A percentile compares a stretch with the other conserved stretches of the same genome.
phyloP scores from a whole-genome alignment of 2,797 vertebrate genomes.

The Enteromius anoplus region DNA sequence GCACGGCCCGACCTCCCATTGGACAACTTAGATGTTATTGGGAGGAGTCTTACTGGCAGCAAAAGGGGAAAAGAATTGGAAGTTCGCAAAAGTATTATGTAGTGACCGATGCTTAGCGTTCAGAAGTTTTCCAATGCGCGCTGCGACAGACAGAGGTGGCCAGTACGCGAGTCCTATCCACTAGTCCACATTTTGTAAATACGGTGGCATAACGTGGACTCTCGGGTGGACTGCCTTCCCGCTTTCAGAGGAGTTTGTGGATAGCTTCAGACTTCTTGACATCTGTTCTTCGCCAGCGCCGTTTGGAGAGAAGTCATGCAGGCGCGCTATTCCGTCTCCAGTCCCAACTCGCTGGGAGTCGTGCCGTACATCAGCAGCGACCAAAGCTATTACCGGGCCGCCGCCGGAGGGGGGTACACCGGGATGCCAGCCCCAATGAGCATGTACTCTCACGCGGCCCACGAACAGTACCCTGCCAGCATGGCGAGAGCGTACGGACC shows the following conservation, averaged over 20 bases:
- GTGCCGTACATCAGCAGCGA: slow-evolving; percentile 96
- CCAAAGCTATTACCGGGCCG: slow-evolving; percentile 93
- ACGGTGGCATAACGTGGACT: slow-evolving; percentile 48
- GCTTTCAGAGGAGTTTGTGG: slow-evolving; percentile 56
- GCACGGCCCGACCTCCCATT: slow-evolving; percentile 80
- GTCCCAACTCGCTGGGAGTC: slow-evolving; percentile 96
- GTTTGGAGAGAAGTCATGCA: slow-evolving; percentile 83
- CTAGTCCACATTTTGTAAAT: slow-evolving; percentile 51
- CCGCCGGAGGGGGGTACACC: slow-evolving; percentile 90
- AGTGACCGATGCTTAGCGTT: slow-evolving; percentile 95
- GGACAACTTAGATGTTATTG: slow-evolving; percentile 68
- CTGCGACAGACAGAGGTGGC: slow-evolving; percentile 72
- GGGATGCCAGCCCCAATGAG: slow-evolving; percentile 96
- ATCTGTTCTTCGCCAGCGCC: slow-evolving; percentile 59
- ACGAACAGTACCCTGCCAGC: slow-evolving; percentile 86
- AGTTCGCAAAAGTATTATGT: slow-evolving; percentile 93
- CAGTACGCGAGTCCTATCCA: slow-evolving; percentile 66
- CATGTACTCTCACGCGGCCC: slow-evolving; percentile 92
- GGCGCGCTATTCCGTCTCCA: slow-evolving; percentile 97
- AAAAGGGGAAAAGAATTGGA: slow-evolving; percentile 82
- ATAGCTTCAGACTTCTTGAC: slow-evolving; percentile 65
- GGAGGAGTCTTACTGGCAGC: slow-evolving; percentile 82
- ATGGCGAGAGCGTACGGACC: slow-evolving; percentile 90
- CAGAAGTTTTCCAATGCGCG: slow-evolving; percentile 87
- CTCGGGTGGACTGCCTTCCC: slow-evolving; percentile 61